Evolutionary conservation across 2,888 invertebrate species (phyloP), one percentile per base, ranked within the genome.

Genomic region (Desoria tigrina): DNA sequence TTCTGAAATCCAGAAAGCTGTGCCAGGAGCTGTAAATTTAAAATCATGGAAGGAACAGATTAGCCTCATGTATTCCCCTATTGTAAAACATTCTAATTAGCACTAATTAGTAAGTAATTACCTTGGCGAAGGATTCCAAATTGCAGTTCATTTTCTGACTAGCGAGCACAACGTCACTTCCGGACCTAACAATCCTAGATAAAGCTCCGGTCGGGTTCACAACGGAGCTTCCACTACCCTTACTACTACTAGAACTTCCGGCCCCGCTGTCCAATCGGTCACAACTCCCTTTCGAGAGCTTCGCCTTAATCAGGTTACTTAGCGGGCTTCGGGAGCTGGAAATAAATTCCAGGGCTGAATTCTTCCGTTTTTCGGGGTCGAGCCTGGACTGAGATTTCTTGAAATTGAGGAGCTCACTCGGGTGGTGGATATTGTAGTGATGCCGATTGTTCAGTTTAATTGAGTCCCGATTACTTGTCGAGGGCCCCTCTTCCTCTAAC

Each of bases 41-140:
- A 50, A 28, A 26, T 27, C 24, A 4, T 39, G 4, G 4, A 58
- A 2, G 14, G 16, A 21, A 51, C 7, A 51, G 3, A 18, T 51
- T 51, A 6, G 4, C 21, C 9, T 45, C 6, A 18, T 21, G 21
- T 6, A 45, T 45, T 11, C 45, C 6, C n/a, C n/a, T n/a, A 11
- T 18, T 45, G 6, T 6, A 45, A 18, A 21, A 16, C 16, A 6
- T 45, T 45, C 6, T 18, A 45, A 9, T 16, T 39, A 11, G 16
- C 9, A 39, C 16, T 39, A 39, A n/a, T n/a, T 16, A 39, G 39
- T 39, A 39, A 39, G 39, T 39, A 9, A 24, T 53, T 61, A 71
- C 72, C 68, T 72, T 71, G 0, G 72, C 72, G 42, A 68, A 59
- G 56, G 71, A 72, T 27, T 72, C 71, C 65, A 74, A 54, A 63